A percentile compares a stretch with the other conserved stretches of the same genome.
Conservation (phyloP, 2,797 vertebrate genomes). For the Petrocephalus schoutedeni region DNA sequence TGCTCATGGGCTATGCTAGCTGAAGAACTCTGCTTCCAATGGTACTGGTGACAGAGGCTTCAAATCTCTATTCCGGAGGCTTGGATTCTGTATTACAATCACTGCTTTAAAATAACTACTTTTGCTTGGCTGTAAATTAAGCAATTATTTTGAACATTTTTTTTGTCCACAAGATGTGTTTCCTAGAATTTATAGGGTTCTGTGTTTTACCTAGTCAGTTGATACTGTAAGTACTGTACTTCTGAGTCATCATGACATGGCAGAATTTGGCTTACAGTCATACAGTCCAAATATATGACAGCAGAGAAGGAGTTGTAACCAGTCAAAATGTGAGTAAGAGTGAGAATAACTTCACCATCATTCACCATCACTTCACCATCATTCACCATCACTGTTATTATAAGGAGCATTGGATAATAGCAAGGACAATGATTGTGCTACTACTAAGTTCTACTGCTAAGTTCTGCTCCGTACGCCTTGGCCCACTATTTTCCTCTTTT, state of each 20-base stretch:
- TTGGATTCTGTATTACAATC: not conserved
- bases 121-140: not conserved
- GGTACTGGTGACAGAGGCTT: not conserved
- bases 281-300: not conserved
- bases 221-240: not conserved
- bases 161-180: not conserved
- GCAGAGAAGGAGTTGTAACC: not conserved
- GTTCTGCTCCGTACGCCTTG: not conserved
- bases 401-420: not conserved
- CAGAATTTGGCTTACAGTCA: not conserved
- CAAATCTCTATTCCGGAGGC: not conserved
- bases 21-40: not conserved
- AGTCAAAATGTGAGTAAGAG: not conserved
- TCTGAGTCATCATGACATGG: not conserved
- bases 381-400: not conserved
- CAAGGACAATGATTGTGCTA: not conserved
- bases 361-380: not conserved
- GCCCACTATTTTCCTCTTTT: not conserved
- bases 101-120: not conserved
- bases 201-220: not conserved
- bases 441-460: not conserved
- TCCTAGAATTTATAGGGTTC: not conserved
- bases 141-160: not conserved
- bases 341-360: not conserved
- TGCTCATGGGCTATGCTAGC: not conserved